Conservation (phyloP, 2,888 invertebrate species). For the Leucania comma region DNA sequence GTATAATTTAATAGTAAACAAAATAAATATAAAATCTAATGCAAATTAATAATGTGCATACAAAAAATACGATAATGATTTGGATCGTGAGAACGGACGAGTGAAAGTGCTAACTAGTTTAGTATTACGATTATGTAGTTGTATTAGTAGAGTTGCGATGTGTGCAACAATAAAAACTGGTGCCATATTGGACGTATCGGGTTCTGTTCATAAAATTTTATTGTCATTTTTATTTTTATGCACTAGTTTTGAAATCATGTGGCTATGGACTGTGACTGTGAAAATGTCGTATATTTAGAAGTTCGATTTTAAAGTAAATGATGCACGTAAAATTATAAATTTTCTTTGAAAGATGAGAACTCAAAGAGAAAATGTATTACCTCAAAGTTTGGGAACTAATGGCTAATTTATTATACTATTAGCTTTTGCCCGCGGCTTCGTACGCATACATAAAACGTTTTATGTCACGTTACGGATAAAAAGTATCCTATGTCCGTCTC, state of each 20-base stretch:
- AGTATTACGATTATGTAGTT: constrained; percentile 52
- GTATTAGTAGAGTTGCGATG: constrained; percentile 30
- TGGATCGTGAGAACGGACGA: constrained; percentile 66
- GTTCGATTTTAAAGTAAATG: too few relatives aligned
- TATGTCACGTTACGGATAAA: too few relatives aligned
- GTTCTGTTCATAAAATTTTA: constrained; percentile 46
- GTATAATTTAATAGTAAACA: constrained; percentile 52
- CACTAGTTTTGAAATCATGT: constrained; percentile 15
- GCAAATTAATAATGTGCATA: constrained; percentile 68
- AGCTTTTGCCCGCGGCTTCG: too few relatives aligned
- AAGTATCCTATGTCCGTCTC: too few relatives aligned
- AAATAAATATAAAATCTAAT: constrained; percentile 63
- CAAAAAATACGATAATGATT: constrained; percentile 66
- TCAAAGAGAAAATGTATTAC: too few relatives aligned
- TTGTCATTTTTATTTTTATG: constrained; percentile 30
- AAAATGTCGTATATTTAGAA: background rate
- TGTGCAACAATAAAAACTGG: constrained; percentile 59
- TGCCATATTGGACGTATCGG: constrained; percentile 42
- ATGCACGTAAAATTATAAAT: too few relatives aligned
- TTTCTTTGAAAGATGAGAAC: too few relatives aligned
- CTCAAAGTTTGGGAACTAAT: too few relatives aligned
- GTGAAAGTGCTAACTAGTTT: constrained; percentile 70
- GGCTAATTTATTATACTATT: too few relatives aligned
- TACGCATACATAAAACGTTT: too few relatives aligned
- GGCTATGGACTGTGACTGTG: background rate